Conservation (phyloP, 2,797 vertebrate species). For the Hemibagrus guttatus region DNA sequence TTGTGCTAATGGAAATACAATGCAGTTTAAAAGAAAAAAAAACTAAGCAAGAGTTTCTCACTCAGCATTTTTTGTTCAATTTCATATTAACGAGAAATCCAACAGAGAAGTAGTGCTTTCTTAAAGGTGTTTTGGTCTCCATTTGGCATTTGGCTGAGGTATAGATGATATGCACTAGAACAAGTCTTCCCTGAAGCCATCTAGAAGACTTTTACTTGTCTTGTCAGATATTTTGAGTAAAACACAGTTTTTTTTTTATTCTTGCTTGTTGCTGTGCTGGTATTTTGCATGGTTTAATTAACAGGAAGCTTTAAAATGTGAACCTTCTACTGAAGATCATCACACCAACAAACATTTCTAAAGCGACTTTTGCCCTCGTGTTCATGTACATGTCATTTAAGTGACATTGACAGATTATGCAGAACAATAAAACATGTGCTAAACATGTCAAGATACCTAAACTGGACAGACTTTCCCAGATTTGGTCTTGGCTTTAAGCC, state of each 20-base stretch:
- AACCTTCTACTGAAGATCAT: not conserved
- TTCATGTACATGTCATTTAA: not conserved
- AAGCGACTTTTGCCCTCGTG: not conserved
- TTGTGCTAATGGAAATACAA: not conserved
- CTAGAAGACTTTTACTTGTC: not conserved
- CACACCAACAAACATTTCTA: not conserved
- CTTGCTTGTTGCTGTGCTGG: not conserved
- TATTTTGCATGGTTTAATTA: not conserved
- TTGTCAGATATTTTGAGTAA: not conserved
- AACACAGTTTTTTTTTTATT: not conserved
- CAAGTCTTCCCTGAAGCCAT: not conserved
- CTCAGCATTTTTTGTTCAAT: not conserved
- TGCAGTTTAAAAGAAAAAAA: not conserved
- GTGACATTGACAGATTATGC: not conserved
- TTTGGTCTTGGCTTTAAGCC: slow-evolving; percentile 8
- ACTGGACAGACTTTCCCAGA: not conserved
- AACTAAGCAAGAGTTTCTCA: not conserved
- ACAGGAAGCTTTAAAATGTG: not conserved
- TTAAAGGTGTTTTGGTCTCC: not conserved
- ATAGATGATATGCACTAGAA: not conserved
- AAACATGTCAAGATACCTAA: slow-evolving; percentile 1
- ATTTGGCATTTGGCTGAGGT: not conserved
- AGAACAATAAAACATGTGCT: not conserved
- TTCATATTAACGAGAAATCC: not conserved
- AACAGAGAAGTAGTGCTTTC: not conserved